A percentile compares a stretch with the other conserved stretches of the same genome.
Conservation (phyloP, 2,888 invertebrate genomes). For the Melanotus villosus region DNA sequence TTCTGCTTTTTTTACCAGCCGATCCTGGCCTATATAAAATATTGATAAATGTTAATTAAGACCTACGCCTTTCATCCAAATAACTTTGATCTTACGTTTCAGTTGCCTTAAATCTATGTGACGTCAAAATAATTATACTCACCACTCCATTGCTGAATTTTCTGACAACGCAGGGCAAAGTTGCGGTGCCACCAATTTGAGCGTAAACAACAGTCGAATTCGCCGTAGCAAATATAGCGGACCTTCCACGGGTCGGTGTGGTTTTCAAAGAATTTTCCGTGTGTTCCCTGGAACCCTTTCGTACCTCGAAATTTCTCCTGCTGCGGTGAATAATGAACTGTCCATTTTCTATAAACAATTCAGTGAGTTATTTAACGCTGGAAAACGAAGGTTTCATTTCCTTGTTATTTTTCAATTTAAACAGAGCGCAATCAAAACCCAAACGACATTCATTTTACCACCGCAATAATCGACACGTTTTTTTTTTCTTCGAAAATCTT, state of each 20-base stretch:
- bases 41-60: too few relatives aligned
- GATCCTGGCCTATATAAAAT: too few relatives aligned
- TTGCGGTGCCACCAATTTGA: conserved; percentile 67
- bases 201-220: conserved; percentile 66
- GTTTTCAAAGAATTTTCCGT: conserved; percentile 44
- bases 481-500: conserved; percentile 28
- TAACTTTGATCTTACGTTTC: too few relatives aligned
- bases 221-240: conserved; percentile 63
- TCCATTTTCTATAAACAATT: conserved; percentile 28
- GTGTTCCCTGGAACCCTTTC: conserved; percentile 36
- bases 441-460: conserved; percentile 6
- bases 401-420: background rate
- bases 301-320: conserved; percentile 41
- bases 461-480: conserved; percentile 8
- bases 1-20: too few relatives aligned
- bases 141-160: conserved; percentile 67
- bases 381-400: background rate
- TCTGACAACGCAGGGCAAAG: conserved; percentile 66
- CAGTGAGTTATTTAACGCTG: background rate
- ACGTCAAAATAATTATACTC: too few relatives aligned
- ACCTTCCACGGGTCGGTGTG: conserved; percentile 30
- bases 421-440: background rate
- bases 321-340: conserved; percentile 31
- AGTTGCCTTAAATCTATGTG: too few relatives aligned
- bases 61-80: too few relatives aligned